Evolutionary conservation across 1,140 invertebrate genomes (phyloP).

Genomic region (Pogonomyrmex barbatus): DNA sequence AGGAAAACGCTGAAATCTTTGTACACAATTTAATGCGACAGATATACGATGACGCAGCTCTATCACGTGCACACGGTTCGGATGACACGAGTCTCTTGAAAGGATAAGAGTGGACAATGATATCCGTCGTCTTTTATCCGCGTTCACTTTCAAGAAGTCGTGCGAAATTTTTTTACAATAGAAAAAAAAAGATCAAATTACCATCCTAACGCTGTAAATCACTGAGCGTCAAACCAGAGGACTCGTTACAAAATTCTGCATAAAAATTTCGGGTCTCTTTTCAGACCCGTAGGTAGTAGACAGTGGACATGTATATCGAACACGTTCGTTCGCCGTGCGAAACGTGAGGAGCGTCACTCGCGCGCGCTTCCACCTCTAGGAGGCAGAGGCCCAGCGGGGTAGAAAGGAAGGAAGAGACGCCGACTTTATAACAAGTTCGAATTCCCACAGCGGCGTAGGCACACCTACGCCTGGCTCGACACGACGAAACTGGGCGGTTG

Average conservation of each 20-base stretch:
- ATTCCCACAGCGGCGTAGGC: constrained; percentile 49
- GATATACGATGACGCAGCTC: background rate
- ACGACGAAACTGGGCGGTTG: background rate
- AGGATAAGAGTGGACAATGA: background rate
- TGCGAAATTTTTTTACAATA: background rate
- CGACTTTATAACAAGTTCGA: constrained; percentile 48
- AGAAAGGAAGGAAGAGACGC: constrained; percentile 11
- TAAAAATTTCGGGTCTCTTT: background rate
- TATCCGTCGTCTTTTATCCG: background rate
- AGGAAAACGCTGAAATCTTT: background rate
- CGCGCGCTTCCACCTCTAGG: constrained; percentile 31
- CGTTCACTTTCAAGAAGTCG: background rate
- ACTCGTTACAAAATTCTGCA: background rate
- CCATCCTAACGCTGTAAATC: background rate
- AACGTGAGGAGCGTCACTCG: background rate
- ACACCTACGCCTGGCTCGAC: constrained; percentile 24
- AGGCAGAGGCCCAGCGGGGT: background rate
- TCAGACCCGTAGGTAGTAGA: background rate
- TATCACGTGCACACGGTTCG: background rate
- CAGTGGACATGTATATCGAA: background rate
- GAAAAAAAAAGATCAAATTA: background rate
- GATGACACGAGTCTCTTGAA: background rate
- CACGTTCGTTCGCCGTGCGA: background rate
- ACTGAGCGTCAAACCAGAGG: background rate
- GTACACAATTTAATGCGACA: background rate